Conservation (phyloP, 2,888 invertebrate genomes). For the Phaonia tiefii region DNA sequence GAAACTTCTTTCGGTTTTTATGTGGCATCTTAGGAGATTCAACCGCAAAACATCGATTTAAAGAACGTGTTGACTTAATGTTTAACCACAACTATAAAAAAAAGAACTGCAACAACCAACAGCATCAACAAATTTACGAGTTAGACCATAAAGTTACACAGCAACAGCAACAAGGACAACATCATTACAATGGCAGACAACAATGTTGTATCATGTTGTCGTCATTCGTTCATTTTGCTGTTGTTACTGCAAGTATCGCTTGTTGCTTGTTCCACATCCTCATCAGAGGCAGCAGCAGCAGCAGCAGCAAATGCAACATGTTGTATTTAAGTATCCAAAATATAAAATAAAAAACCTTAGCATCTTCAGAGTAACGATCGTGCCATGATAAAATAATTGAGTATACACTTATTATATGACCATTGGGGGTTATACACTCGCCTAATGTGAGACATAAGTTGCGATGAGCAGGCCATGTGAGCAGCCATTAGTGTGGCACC, state of each 20-base stretch:
- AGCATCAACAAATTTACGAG: constrained; percentile 55
- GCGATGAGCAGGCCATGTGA: neutral
- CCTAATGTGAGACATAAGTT: constrained; percentile 17
- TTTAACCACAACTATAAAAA: constrained; percentile 55
- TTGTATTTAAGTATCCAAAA: neutral
- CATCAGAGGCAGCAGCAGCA: neutral
- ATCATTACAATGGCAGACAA: constrained; percentile 22
- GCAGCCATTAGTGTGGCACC: constrained; percentile 29
- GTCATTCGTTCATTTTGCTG: neutral
- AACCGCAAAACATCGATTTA: constrained; percentile 59
- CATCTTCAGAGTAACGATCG: constrained; percentile 69
- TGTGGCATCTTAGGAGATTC: constrained; percentile 9
- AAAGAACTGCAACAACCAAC: neutral
- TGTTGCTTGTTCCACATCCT: constrained; percentile 14
- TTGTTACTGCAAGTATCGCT: neutral
- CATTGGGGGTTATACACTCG: constrained; percentile 53
- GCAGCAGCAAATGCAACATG: neutral
- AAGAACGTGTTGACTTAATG: constrained; percentile 65
- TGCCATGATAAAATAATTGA: constrained; percentile 76
- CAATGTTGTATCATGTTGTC: constrained; percentile 19
- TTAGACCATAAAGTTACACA: constrained; percentile 60
- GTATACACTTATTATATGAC: constrained; percentile 67
- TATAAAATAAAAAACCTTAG: neutral
- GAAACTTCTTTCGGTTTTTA: neutral
- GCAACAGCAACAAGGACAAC: constrained; percentile 20